Percentiles rank a stretch among this genome's conserved stretches.
These are phyloP conservation scores for Corvus hawaiiensis DNA, from an alignment of 2,113 vertebrate genomes.

Conservation along the genomic window DNA sequence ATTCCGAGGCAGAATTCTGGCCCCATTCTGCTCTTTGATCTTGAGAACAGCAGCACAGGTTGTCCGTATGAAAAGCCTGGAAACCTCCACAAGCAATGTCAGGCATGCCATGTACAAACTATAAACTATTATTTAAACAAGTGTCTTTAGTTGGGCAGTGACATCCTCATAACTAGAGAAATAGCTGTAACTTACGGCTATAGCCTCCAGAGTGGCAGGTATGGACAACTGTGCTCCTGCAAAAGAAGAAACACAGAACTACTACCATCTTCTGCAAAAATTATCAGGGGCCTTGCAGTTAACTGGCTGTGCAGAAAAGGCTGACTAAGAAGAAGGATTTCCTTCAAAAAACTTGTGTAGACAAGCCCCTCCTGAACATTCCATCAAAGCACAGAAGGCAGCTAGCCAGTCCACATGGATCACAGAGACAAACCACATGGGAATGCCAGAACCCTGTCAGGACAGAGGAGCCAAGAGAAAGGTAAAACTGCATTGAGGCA, in stretches of 20 bases:
- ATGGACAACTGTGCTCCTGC: not conserved
- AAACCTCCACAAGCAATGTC: not conserved
- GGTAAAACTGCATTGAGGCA: not conserved
- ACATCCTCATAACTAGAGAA: not conserved
- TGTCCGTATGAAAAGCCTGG: rapidly evolving
- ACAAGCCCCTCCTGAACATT: not conserved
- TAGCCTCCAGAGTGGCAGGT: not conserved
- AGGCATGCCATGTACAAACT: not conserved
- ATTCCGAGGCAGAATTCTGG: not conserved
- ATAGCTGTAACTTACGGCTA: not conserved
- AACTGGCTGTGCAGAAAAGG: not conserved
- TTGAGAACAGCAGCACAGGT: not conserved
- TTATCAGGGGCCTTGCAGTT: not conserved
- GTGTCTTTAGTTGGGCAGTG: not conserved
- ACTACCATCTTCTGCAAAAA: not conserved
- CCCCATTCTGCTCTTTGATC: not conserved
- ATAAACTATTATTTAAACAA: not conserved
- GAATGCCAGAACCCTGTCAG: not conserved
- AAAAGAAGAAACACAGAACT: not conserved
- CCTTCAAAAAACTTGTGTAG: not conserved
- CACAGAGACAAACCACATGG: not conserved
- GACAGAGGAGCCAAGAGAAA: not conserved
- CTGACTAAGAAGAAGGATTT: not conserved
- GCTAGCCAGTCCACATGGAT: not conserved
- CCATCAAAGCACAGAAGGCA: not conserved